Evolutionary conservation across 2,888 invertebrate species (phyloP).

Genomic region (Drosophila quinaria): DNA sequence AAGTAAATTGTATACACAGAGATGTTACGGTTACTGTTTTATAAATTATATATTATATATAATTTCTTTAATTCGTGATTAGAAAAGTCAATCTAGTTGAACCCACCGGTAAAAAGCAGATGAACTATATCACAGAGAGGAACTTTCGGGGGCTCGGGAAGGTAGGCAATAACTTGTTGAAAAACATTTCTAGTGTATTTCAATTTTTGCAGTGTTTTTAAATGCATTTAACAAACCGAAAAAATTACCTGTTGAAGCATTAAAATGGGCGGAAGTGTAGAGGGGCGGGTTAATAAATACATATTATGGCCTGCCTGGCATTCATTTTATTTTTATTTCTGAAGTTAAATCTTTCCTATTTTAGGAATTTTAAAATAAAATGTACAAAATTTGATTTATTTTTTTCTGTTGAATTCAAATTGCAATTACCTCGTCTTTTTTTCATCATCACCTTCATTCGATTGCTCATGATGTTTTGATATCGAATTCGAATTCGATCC

Average conservation of each 20-base stretch:
- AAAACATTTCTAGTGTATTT: slow-evolving; percentile 7
- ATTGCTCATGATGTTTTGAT: slow-evolving; percentile 26
- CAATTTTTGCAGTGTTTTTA: slow-evolving; percentile 10
- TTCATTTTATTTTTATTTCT: neutral
- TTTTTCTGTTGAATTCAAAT: slow-evolving; percentile 40
- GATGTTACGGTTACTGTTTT: slow-evolving; percentile 10
- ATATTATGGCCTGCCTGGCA: slow-evolving; percentile 17
- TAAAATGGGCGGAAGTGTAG: slow-evolving; percentile 8
- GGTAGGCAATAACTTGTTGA: neutral
- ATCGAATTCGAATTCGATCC: slow-evolving; percentile 27
- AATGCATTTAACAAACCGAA: slow-evolving; percentile 26
- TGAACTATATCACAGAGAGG: neutral
- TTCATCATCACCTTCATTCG: slow-evolving; percentile 12
- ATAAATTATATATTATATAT: neutral
- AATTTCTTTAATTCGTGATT: slow-evolving; percentile 1
- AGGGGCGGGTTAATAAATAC: slow-evolving; percentile 10
- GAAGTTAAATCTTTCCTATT: slow-evolving; percentile 27
- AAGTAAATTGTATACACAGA: slow-evolving; percentile 13
- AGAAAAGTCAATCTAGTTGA: slow-evolving; percentile 13
- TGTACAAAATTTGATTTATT: slow-evolving; percentile 24
- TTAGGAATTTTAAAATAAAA: slow-evolving; percentile 21
- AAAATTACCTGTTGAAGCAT: slow-evolving; percentile 34
- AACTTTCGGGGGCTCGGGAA: neutral
- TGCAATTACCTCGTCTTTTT: slow-evolving; percentile 50
- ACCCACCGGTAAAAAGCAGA: slow-evolving; percentile 15